phyloP scores from a whole-genome alignment of 2,888 invertebrate genomes.

The Mycalesis mineus region DNA sequence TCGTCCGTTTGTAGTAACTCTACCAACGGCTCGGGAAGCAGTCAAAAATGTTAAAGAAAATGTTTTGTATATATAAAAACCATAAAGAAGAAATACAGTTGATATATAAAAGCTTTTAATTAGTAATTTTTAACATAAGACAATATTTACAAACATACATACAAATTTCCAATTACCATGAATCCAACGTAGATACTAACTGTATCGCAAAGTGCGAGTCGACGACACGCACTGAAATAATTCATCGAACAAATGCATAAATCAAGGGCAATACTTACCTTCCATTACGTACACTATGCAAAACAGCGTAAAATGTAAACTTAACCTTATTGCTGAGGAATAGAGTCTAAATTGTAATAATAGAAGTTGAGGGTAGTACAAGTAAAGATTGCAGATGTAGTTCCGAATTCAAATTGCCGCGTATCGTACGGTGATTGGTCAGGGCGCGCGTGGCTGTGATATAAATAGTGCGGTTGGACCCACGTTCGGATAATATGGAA shows the following conservation, averaged over 20 bases:
- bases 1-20: too few relatives aligned
- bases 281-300: slow-evolving; percentile 24
- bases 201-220: slow-evolving; percentile 54
- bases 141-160: slow-evolving; percentile 17
- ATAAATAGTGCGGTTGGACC: slow-evolving; percentile 71
- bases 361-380: slow-evolving; percentile 30
- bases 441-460: slow-evolving; percentile 67
- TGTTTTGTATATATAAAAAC: too few relatives aligned
- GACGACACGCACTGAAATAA: slow-evolving; percentile 64
- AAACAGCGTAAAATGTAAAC: slow-evolving; percentile 8
- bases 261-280: slow-evolving; percentile 65
- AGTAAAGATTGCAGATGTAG: slow-evolving; percentile 47
- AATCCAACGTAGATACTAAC: slow-evolving; percentile 32
- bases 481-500: slow-evolving; percentile 57
- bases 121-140: not conserved
- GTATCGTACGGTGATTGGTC: slow-evolving; percentile 73
- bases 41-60: too few relatives aligned
- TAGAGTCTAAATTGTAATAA: slow-evolving; percentile 20
- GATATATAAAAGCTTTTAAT: too few relatives aligned
- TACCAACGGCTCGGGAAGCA: too few relatives aligned
- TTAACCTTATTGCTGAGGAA: slow-evolving; percentile 20
- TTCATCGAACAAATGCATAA: slow-evolving; percentile 74
- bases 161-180: slow-evolving; percentile 16
- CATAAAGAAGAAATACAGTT: too few relatives aligned
- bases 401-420: slow-evolving; percentile 72